Evolutionary conservation across 2,113 vertebrate species (phyloP).

Genomic region (Myxocyprinus asiaticus): DNA sequence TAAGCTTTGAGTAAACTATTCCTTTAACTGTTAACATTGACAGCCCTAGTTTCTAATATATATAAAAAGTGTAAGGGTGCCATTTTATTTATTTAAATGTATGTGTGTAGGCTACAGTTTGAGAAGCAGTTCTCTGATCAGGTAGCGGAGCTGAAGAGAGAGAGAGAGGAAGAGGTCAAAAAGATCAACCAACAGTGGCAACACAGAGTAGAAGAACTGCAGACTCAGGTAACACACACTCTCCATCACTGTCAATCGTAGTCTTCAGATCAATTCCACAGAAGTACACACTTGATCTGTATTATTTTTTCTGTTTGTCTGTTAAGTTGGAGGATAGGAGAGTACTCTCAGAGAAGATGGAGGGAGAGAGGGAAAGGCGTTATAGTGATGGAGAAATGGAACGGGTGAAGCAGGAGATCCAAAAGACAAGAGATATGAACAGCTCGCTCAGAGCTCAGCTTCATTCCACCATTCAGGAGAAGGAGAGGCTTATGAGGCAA

Average conservation of each 20-base stretch:
- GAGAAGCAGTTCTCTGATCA: slow-evolving; percentile 70
- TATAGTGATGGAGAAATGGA: slow-evolving; percentile 79
- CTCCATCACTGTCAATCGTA: background rate
- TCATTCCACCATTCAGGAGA: slow-evolving; percentile 70
- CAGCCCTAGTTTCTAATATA: no score
- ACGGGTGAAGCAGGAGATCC: slow-evolving; percentile 79
- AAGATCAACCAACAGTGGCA: slow-evolving; percentile 76
- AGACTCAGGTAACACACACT: slow-evolving; percentile 68
- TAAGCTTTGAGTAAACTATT: no score
- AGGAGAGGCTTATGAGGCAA: slow-evolving; percentile 70
- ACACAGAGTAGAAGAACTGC: slow-evolving; percentile 72
- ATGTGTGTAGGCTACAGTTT: slow-evolving; percentile 70
- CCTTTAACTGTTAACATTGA: no score
- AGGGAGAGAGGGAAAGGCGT: slow-evolving; percentile 67
- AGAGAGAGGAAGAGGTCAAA: slow-evolving; percentile 71
- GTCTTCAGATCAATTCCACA: background rate
- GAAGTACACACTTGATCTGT: no score
- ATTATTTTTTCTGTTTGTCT: background rate
- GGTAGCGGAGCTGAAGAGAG: slow-evolving; percentile 69
- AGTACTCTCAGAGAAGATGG: slow-evolving; percentile 58
- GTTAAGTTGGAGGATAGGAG: slow-evolving; percentile 72
- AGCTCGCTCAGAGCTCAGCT: slow-evolving; percentile 75
- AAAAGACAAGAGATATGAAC: slow-evolving; percentile 81
- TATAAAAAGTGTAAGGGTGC: background rate
- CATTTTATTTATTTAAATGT: background rate